Evolutionary conservation across 2,888 invertebrate species (phyloP).

Genomic region (Sinotaia quadrata): DNA sequence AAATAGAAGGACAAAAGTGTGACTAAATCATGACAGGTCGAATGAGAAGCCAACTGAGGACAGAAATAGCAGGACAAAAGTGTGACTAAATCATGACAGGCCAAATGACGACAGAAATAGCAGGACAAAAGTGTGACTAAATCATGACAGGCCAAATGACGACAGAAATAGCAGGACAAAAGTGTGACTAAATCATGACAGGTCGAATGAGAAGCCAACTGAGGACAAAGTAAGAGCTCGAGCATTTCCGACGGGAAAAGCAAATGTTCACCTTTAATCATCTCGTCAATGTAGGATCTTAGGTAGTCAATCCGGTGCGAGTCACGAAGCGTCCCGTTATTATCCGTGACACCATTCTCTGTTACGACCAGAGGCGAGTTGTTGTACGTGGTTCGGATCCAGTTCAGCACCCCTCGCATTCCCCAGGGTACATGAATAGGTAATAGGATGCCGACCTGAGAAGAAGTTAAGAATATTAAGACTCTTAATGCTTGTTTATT

Average conservation of each 20-base stretch:
- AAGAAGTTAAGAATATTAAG: no score
- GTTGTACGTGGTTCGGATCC: conserved; percentile 48
- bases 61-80: no score
- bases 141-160: no score
- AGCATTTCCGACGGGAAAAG: neutral
- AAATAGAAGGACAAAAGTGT: no score
- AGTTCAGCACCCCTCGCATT: conserved; percentile 45
- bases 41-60: no score
- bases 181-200: neutral
- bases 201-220: neutral
- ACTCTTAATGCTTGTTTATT: no score
- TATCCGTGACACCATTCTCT: conserved; percentile 58
- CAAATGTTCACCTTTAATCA: conserved; percentile 49
- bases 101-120: no score
- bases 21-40: no score
- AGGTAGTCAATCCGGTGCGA: conserved; percentile 39
- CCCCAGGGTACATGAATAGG: conserved; percentile 49
- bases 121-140: no score
- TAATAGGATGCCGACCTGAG: conserved; percentile 42
- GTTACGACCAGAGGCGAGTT: conserved; percentile 48
- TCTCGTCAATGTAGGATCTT: conserved; percentile 40
- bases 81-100: no score
- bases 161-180: no score
- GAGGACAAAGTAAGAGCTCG: neutral
- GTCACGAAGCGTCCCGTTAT: conserved; percentile 39